These are phyloP conservation scores for Lepetodrilus schrolli DNA, from an alignment of 2,888 invertebrate genomes.

Conservation along the genomic window DNA sequence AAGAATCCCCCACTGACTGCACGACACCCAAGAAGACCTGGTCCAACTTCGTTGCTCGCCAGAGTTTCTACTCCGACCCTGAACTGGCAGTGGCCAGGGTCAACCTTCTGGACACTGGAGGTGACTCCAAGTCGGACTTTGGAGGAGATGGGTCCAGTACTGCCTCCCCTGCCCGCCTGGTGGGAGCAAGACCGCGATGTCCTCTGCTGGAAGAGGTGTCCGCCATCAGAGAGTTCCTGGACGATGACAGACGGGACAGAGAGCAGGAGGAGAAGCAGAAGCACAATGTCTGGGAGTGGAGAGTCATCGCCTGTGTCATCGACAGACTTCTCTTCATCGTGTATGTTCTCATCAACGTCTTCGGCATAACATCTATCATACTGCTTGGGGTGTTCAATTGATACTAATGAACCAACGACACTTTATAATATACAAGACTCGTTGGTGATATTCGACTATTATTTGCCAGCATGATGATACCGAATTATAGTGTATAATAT, in stretches of 20 bases:
- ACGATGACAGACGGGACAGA: slow-evolving; percentile 52
- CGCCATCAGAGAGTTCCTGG: slow-evolving; percentile 34
- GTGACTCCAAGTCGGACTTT: slow-evolving; percentile 33
- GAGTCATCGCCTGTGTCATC: slow-evolving; percentile 67
- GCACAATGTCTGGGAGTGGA: slow-evolving; percentile 67
- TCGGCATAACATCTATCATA: slow-evolving; percentile 62
- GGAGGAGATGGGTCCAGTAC: background rate
- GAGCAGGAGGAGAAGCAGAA: slow-evolving; percentile 56
- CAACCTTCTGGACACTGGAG: slow-evolving; percentile 52
- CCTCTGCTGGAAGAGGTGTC: slow-evolving; percentile 29
- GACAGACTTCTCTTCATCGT: slow-evolving; percentile 70
- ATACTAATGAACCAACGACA: too few species aligned
- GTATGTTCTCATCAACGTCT: slow-evolving; percentile 64
- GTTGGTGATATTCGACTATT: background rate
- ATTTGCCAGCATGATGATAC: background rate
- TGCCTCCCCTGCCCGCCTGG: background rate
- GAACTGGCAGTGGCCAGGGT: slow-evolving; percentile 55
- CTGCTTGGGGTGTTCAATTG: slow-evolving; percentile 36
- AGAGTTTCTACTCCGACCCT: slow-evolving; percentile 45
- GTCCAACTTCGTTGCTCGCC: slow-evolving; percentile 42
- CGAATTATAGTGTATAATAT: too few species aligned
- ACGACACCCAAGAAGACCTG: slow-evolving; percentile 44
- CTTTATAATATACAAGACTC: too few species aligned
- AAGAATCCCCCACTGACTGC: slow-evolving; percentile 43
- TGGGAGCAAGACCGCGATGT: background rate